Base-by-base conservation (phyloP, 2,797 vertebrate genomes). In the Chloroceryle amazona region DNA sequence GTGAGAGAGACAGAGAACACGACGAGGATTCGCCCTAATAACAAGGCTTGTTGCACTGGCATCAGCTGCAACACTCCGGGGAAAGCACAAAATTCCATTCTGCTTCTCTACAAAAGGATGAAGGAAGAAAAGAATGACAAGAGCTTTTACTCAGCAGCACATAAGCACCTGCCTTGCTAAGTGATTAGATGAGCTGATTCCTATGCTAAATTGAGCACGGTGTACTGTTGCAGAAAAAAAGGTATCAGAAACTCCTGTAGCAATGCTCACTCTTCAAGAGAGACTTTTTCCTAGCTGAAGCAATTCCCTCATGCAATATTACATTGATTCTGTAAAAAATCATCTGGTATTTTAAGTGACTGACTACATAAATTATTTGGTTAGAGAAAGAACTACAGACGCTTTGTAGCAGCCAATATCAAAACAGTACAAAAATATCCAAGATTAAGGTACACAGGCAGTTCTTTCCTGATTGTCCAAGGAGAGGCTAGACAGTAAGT, bases 361-460 rank as follows among this genome's bases (percentile, higher is more conserved):
- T 93, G 91, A 21, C 60, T 90, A 61, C 44, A 91, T 63, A 41
- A 90, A 61, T 86, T 63, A 51, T n/a, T 90, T 80, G 41, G n/a
- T 70, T 70, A 61, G 51, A 35, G 47, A 39, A 80, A 85, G 33
- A 61, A 37, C 18, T 67, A 21, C 4, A 26, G 25, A 13, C 9
- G 28, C 42, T 37, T 37, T 63, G 25, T n/a, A 70, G 47, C 35
- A 67, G 60, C 31, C 25, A 51, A 8, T 28, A 83, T 19, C 39
- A 81, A 46, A 87, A 47, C 12, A 57, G 47, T 13, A 42, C 65
- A 46, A 71, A 78, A 81, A 33, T 25, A 5, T 4, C 55, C 39
- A 19, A 33, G 58, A 42, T 28, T 42, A 58, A 86, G 39, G 20
- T 37, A 52, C 39, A 17, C 7, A 31, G 52, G 39, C n/a, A 85